Base-by-base conservation (phyloP, 2,113 vertebrate genomes). In the Zeus faber region DNA sequence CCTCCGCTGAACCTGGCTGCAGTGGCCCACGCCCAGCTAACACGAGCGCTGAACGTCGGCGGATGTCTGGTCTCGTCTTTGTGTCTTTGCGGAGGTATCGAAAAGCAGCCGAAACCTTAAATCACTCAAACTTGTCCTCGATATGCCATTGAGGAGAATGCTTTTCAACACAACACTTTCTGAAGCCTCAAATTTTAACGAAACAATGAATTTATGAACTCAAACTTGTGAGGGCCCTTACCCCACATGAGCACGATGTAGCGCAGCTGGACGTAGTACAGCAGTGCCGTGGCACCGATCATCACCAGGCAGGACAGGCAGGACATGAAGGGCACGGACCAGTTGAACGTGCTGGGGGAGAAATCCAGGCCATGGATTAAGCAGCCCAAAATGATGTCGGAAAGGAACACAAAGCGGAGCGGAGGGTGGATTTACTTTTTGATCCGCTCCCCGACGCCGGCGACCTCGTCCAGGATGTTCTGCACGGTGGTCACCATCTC, bases 401-500 rank as follows among this genome's bases (percentile, higher is more conserved):
- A n/a, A n/a, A n/a, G n/a, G 2, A 54, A 16, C 8, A 23, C 6
- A 18, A 62, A 9, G 46, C 22, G 5, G 26, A 11, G 46, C 77
- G 74, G 41, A 24, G 1, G 2, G 44, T 1, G 17, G 87, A n/a
- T 88, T 91, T 92, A 99, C 97, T 99, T 99, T 87, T 98, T 99
- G 79, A 94, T 86, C 80, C 94, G 90, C 75, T 99, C 97, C 62
- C 93, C 95, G 37, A 96, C 89, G 3, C 91, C 94, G 35, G 94
- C 95, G 2, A 92, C 67, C 84, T 96, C 94, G 67, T 94, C 95
- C 70, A 99, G 77, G 72, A 93, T 65, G 23, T 81, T 93, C 72
- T 99, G 97, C 67, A 97, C 94, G 1, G 80, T 89, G 68, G 98
- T 85, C 17, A 98, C 91, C 60, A 98, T 91, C 58, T 99, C 96